Evolutionary conservation across 2,888 invertebrate species (phyloP), one percentile per base, ranked within the genome.

Genomic region (Clitarchus hookeri): DNA sequence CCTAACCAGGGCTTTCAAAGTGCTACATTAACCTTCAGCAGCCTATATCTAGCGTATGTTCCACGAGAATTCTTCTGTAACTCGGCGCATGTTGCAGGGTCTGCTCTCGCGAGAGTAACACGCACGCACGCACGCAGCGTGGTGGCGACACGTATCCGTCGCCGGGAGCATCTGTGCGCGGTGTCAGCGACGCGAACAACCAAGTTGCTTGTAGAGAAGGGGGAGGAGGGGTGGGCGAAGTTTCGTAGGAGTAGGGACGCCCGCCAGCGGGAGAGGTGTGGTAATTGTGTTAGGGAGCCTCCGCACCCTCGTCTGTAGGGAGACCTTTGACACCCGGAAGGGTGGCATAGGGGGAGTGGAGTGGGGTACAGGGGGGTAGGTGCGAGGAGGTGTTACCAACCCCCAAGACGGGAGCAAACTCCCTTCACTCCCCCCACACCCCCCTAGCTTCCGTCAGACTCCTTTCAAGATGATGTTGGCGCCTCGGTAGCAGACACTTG

Each of bases 151-250:
- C 78, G 84, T 65, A 65, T 65, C 65, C 65, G 65, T n/a, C 23
- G 65, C 65, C 23, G 65, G n/a, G 65, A n/a, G 65, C 65, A n/a
- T 85, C 84, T 85, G 86, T 84, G 83, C 53, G 77, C 53, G 78
- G 84, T 36, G 78, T 77, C 84, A 77, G 77, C 44, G 65, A 36
- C 36, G 36, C 36, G 36, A 36, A 36, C 36, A 36, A 36, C 36
- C 36, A 53, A 65, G 85, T 44, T 65, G 83, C 84, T 25, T 26
- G 16, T 8, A 9, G 54, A n/a, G 83, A 36, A 23, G 26, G 26
- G 25, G 65, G 85, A 83, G 27, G 78, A 48, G 83, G 87, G 77
- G 84, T 23, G 27, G 65, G 82, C 48, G 54, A 79, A 84, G 85
- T 83, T 65, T 83, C 65, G 19, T 6, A 0, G 65, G 23, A 9